phyloP scores from a whole-genome alignment of 2,797 vertebrate species.

The Hafferia zeledoni region DNA sequence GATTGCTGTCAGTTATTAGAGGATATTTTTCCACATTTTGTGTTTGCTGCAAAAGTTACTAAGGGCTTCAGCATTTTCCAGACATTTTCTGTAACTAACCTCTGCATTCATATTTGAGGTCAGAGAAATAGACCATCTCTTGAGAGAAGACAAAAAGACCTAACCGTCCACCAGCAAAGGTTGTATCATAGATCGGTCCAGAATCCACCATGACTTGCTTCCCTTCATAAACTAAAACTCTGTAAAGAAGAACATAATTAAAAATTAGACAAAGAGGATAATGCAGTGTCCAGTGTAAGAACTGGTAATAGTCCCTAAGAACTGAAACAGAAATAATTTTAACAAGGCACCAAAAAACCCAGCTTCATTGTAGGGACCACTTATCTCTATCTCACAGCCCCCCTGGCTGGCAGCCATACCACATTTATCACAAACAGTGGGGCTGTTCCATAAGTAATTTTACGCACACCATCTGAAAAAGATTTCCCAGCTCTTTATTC shows the following conservation, averaged over 20 bases:
- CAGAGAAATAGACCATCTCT: conserved; percentile 98
- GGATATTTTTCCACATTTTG: not conserved
- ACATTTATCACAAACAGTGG: conserved; percentile 26
- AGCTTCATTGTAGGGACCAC: not conserved
- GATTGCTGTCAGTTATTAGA: not conserved
- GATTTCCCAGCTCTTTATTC: conserved; percentile 43
- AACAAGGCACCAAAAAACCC: not conserved
- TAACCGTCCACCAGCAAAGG: conserved; percentile 92
- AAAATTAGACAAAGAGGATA: not conserved
- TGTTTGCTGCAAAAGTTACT: not conserved
- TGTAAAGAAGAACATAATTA: conserved; percentile 53
- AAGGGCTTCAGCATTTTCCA: not conserved
- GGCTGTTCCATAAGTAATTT: conserved; percentile 13
- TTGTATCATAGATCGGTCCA: conserved; percentile 92
- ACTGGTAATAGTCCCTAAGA: not conserved
- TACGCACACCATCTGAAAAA: conserved; percentile 48
- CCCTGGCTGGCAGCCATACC: conserved; percentile 4
- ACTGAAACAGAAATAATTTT: not conserved
- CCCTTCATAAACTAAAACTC: conserved; percentile 96
- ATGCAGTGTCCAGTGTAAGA: not conserved
- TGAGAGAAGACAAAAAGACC: conserved; percentile 99
- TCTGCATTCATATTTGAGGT: conserved; percentile 98
- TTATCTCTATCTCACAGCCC: not conserved
- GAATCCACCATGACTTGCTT: conserved; percentile 99
- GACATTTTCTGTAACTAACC: conserved; percentile 80